phyloP scores from a whole-genome alignment of 2,113 vertebrate species.

The Morone saxatilis region DNA sequence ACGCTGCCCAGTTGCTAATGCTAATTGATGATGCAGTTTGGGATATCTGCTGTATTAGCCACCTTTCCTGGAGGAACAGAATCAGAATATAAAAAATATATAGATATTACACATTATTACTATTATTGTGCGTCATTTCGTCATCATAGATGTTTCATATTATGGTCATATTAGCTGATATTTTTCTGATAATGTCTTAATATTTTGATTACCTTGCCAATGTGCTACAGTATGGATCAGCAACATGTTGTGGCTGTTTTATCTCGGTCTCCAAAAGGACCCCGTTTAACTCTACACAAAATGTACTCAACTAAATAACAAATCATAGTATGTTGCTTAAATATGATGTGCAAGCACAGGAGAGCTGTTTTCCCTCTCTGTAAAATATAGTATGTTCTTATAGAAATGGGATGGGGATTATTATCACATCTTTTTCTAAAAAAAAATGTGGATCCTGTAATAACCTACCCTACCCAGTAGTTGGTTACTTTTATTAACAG shows the following conservation, averaged over 20 bases:
- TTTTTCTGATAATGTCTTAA: neutral
- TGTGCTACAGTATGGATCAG: neutral
- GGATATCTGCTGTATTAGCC: neutral
- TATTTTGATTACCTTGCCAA: neutral
- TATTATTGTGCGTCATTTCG: neutral
- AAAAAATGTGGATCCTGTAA: neutral
- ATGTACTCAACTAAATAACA: too few species aligned
- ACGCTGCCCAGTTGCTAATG: constrained; percentile 59
- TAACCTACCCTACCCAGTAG: neutral
- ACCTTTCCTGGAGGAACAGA: neutral
- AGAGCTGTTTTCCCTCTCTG: neutral
- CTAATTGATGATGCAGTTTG: constrained; percentile 51
- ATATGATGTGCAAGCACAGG: neutral
- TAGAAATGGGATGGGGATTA: neutral
- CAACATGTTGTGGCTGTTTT: neutral
- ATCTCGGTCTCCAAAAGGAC: neutral
- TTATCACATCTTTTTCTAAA: too few species aligned
- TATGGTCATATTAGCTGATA: neutral
- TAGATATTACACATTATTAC: neutral
- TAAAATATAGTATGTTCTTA: neutral
- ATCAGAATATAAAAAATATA: neutral
- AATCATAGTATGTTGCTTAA: too few species aligned
- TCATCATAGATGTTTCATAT: too few species aligned
- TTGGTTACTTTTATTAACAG: neutral
- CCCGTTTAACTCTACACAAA: neutral